Percentiles rank a stretch among this genome's conserved stretches.
Evolutionary conservation across 2,888 invertebrate species (phyloP).

Genomic region (Diaprepes abbreviatus): DNA sequence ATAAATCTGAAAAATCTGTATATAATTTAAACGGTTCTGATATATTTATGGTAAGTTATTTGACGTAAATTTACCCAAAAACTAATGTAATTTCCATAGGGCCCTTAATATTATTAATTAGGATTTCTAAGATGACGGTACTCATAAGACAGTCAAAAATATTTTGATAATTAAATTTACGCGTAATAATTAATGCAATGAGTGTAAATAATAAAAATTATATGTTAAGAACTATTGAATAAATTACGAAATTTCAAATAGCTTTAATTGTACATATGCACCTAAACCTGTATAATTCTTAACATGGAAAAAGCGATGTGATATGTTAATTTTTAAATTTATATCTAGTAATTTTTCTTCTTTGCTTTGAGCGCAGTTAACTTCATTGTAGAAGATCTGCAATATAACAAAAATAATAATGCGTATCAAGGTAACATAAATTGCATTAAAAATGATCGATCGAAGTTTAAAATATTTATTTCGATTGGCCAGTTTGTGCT

Average conservation of each 20-base stretch:
- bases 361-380: constrained; percentile 11
- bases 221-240: neutral
- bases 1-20: too few species aligned
- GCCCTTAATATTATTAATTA: neutral
- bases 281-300: constrained; percentile 21
- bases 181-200: constrained; percentile 10
- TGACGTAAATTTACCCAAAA: constrained; percentile 4
- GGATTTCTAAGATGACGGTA: constrained; percentile 9
- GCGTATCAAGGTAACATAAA: too few species aligned
- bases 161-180: constrained; percentile 36
- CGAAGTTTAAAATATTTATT: too few species aligned
- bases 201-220: constrained; percentile 22
- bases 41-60: too few species aligned
- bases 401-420: too few species aligned
- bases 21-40: too few species aligned
- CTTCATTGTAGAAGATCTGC: neutral
- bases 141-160: constrained; percentile 26
- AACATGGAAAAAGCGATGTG: constrained; percentile 33
- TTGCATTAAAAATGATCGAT: too few species aligned
- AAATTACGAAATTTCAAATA: constrained; percentile 12
- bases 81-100: constrained; percentile 17
- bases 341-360: constrained; percentile 1
- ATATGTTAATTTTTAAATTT: constrained; percentile 33
- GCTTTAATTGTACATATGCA: constrained; percentile 38
- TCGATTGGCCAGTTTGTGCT: too few species aligned